phyloP scores from a whole-genome alignment of 2,113 vertebrate species.

The Caretta caretta region DNA sequence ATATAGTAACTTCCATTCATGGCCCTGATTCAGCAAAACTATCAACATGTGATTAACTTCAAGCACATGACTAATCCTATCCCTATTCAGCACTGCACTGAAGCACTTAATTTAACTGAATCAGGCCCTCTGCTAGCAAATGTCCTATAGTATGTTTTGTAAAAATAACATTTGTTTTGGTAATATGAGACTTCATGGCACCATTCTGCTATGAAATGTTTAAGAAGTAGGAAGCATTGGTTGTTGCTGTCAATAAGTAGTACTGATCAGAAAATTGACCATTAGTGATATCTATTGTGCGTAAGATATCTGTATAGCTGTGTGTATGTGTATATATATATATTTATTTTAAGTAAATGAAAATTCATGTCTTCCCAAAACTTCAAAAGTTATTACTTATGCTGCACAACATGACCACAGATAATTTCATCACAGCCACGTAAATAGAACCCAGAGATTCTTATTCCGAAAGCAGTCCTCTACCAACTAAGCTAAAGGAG shows the following conservation, averaged over 20 bases:
- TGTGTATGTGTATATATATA: neutral
- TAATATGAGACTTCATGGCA: neutral
- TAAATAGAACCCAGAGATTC: neutral
- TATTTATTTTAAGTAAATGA: accelerated
- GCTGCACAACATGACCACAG: accelerated
- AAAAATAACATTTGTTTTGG: neutral
- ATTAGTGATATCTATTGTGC: neutral
- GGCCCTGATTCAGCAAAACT: neutral
- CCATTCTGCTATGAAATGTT: neutral
- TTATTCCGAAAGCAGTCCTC: neutral
- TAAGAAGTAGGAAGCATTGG: neutral
- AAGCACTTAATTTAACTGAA: neutral
- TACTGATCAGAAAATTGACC: neutral
- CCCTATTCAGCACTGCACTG: slow-evolving; percentile 34
- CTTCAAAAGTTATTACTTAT: neutral
- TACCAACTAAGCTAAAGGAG: neutral
- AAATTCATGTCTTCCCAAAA: neutral
- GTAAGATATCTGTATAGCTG: neutral
- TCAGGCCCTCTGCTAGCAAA: slow-evolving; percentile 14
- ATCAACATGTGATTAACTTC: slow-evolving; percentile 29
- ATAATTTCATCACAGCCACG: neutral
- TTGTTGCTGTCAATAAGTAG: neutral
- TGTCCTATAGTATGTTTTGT: slow-evolving; percentile 6
- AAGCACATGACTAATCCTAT: neutral
- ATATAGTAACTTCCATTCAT: slow-evolving; percentile 4